Evolutionary conservation across 2,888 invertebrate species (phyloP), one percentile per base, ranked within the genome.

Genomic region (Nebria salina): DNA sequence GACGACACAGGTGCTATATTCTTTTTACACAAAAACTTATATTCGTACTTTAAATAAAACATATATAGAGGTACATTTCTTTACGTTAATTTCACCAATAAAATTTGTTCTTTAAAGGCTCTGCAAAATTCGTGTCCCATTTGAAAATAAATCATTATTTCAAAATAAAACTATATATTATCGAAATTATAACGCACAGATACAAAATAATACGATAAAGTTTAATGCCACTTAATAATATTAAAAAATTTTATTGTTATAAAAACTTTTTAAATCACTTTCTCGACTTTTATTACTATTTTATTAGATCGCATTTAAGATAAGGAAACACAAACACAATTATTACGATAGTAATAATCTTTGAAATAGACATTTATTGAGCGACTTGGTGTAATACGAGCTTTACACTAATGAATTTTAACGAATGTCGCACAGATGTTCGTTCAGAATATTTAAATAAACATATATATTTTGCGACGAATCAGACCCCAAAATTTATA

Each of bases 371-470:
- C 13, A 11, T 54, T 54, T 54, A 54, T 54, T 54, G 54, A 54
- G 54, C 54, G 54, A 54, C 54, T 8, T 70, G 34, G 43, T 73
- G 73, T 73, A 41, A 34, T 13, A n/a, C 3, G 41, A 41, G 15
- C 73, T 73, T 26, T 34, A 73, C 20, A 11, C 41, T 41, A 42
- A 41, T 73, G 73, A 73, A 73, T 73, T 41, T 9, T 42, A 73
- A 73, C n/a, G 11, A 41, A 8, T 73, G 41, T 42, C 64, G 8
- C 65, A 66, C 76, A 76, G 41, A 66, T 76, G 76, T 66, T 76
- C 34, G 34, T 34, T 34, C 34, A 76, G 34, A 76, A 20, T 20
- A 20, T 20, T 20, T 20, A 76, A 41, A 66, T 66, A 11, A 76
- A 75, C 20, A 64, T 76, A 20, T 26, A 42, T 66, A n/a, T 70